Evolutionary conservation across 1,140 invertebrate species (phyloP).

Genomic region (Drosophila kepulauana): DNA sequence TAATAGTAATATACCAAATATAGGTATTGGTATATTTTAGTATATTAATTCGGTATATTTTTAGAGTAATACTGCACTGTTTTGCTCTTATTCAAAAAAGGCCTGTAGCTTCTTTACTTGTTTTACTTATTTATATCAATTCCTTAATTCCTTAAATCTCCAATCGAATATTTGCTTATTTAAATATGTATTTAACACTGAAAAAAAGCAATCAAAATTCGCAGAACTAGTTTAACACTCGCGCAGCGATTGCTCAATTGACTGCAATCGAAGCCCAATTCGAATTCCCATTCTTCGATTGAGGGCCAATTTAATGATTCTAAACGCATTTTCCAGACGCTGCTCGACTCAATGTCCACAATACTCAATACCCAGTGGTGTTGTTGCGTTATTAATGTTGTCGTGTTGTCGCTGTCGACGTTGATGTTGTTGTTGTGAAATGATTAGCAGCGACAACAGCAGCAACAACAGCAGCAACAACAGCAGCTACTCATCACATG

Average conservation of each 20-base stretch:
- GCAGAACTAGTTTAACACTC: conserved; percentile 1
- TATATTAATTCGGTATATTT: no score
- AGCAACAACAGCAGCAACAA: conserved; percentile 39
- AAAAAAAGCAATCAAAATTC: neutral
- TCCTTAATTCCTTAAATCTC: no score
- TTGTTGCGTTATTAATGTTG: conserved; percentile 74
- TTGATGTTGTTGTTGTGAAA: conserved; percentile 62
- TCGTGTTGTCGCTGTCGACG: conserved; percentile 10
- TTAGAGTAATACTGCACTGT: no score
- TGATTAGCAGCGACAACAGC: conserved; percentile 68
- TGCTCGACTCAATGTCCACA: neutral
- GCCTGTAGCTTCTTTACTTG: no score
- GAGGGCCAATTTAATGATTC: conserved; percentile 72
- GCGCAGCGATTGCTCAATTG: conserved; percentile 30
- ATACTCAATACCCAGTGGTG: conserved; percentile 57
- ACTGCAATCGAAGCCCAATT: conserved; percentile 30
- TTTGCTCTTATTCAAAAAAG: no score
- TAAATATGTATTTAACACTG: no score
- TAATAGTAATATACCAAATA: no score
- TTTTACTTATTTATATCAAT: no score
- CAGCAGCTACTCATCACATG: conserved; percentile 70
- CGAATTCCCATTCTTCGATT: conserved; percentile 13
- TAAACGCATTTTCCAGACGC: conserved; percentile 57
- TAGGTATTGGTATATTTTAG: no score
- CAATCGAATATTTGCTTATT: no score